Evolutionary conservation across 2,113 vertebrate species (phyloP), one percentile per base, ranked within the genome.

Genomic region (Dipodomys merriami): DNA sequence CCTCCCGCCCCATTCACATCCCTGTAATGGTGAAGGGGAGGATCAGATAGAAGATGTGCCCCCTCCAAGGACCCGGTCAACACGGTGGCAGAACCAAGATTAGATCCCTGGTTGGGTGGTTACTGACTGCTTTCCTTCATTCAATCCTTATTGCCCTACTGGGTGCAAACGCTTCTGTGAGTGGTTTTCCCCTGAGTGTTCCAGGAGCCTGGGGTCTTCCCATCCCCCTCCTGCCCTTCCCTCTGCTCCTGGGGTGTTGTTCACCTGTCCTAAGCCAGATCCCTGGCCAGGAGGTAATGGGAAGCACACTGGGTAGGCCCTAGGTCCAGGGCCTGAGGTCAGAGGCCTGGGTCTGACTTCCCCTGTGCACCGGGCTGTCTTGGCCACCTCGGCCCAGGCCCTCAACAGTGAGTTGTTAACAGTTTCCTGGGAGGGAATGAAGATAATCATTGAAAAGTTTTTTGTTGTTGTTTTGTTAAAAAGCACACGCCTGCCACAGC

Each of bases 251-350:
- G 30, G 30, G 29, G 29, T 20, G 18, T 29, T 7, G 12, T 29
- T 19, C 6, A 60, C 8, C 80, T 27, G 60, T 69, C 22, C 80
- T 15, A 23, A 49, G 9, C 30, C 62, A 49, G 53, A 46, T 25
- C 15, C 18, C 0, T 0, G 35, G 20, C 46, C 19, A 60, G 22
- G n/a, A 78, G 22, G 46, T 13, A 60, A 23, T 1, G 0, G 18
- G 64, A 35, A 65, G 10, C 60, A 80, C 22, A 12, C 16, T 5
- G 0, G 5, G 22, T 1, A 7, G 20, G 16, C 8, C 16, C 35
- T n/a, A 46, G 77, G 46, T 35, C 10, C 20, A 53, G 30, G 9
- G 44, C 5, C 19, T 19, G 39, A 46, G 77, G 46, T 35, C 13
- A 22, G 62, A 33, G 9, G 44, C 5, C 19, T 19, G 18, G 11